Conservation (phyloP, 1,140 invertebrate genomes). For the Fopius arisanus region DNA sequence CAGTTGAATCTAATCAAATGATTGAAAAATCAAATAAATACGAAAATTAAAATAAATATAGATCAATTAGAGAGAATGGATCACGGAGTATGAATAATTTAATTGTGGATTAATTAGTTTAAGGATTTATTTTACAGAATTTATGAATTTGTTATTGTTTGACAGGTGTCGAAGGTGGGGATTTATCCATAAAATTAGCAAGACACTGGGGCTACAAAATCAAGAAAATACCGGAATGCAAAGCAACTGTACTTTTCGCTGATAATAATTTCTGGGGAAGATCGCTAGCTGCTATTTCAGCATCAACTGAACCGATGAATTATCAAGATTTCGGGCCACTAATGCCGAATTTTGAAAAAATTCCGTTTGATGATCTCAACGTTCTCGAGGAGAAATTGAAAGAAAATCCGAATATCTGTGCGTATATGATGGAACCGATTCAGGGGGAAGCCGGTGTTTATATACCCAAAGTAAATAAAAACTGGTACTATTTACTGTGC, state of each 20-base stretch:
- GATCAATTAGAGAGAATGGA: too few species aligned
- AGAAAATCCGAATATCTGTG: slow-evolving; percentile 69
- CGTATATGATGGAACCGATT: slow-evolving; percentile 87
- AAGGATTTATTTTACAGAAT: slow-evolving; percentile 11
- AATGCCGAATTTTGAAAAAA: slow-evolving; percentile 76
- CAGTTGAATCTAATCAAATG: too few species aligned
- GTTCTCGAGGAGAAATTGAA: slow-evolving; percentile 70
- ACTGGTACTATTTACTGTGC: neutral
- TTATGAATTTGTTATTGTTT: neutral
- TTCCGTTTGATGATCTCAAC: slow-evolving; percentile 77
- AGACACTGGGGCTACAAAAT: slow-evolving; percentile 82
- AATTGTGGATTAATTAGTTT: neutral
- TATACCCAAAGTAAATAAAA: slow-evolving; percentile 66
- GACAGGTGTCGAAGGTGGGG: slow-evolving; percentile 80
- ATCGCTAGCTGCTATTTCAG: slow-evolving; percentile 81
- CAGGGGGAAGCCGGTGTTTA: slow-evolving; percentile 85
- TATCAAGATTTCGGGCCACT: slow-evolving; percentile 80
- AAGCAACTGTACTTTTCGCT: slow-evolving; percentile 81
- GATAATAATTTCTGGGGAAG: slow-evolving; percentile 85
- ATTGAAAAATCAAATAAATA: too few species aligned
- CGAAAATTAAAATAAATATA: too few species aligned
- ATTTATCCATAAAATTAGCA: slow-evolving; percentile 80
- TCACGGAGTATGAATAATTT: too few species aligned
- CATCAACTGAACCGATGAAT: slow-evolving; percentile 76
- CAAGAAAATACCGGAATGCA: slow-evolving; percentile 75